These are phyloP conservation scores for Lithophane semibrunnea DNA, from an alignment of 2,888 invertebrate species.

Conservation along the genomic window DNA sequence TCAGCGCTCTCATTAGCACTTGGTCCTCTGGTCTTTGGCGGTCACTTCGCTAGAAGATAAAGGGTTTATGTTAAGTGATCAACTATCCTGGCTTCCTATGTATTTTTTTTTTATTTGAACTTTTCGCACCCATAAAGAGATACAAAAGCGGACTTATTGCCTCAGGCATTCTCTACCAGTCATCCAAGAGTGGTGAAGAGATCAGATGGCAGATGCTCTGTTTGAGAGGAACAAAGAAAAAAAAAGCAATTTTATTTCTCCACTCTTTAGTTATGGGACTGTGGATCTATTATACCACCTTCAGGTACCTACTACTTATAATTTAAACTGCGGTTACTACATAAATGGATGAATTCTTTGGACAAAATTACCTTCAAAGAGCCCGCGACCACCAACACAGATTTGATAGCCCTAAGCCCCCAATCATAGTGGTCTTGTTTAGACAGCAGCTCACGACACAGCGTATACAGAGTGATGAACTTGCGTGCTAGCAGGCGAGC, in stretches of 20 bases:
- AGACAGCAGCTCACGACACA: constrained; percentile 96
- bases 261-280: background rate
- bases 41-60: constrained; percentile 91
- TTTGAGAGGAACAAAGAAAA: too few species aligned
- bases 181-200: too few species aligned
- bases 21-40: constrained; percentile 96
- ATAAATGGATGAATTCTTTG: background rate
- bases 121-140: too few species aligned
- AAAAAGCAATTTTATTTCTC: background rate
- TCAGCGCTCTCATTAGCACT: constrained; percentile 97
- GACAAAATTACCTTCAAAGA: constrained; percentile 92
- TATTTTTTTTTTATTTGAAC: background rate
- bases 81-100: background rate
- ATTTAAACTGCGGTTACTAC: background rate
- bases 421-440: constrained; percentile 99
- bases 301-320: background rate
- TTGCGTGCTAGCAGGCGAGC: constrained; percentile 97
- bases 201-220: too few species aligned
- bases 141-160: too few species aligned
- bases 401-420: constrained; percentile 98
- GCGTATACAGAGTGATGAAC: constrained; percentile 97
- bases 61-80: background rate
- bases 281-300: background rate
- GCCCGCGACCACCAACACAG: constrained; percentile 98
- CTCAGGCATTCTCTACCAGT: too few species aligned